phyloP scores from a whole-genome alignment of 2,797 vertebrate genomes.

The Pseudochromis fuscus region DNA sequence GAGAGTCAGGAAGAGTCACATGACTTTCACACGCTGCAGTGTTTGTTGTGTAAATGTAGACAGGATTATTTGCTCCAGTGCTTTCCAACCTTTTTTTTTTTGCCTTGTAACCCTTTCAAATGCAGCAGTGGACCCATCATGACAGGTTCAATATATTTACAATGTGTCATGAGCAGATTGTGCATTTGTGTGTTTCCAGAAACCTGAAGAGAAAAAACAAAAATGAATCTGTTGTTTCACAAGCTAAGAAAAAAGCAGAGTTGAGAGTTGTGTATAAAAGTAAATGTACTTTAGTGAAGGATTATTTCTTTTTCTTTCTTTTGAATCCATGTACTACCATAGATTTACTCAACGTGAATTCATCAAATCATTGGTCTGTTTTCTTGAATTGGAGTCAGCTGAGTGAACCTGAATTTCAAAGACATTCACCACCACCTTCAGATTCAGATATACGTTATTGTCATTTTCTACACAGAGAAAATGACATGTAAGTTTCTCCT shows the following conservation, averaged over 20 bases:
- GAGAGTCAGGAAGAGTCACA: slow-evolving; percentile 11
- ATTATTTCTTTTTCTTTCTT: not conserved
- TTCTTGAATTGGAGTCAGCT: not conserved
- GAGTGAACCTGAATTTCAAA: slow-evolving; percentile 9
- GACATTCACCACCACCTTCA: not conserved
- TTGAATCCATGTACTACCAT: not conserved
- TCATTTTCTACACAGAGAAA: no score
- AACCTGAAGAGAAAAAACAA: not conserved
- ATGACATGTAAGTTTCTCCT: no score
- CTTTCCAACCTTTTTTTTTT: not conserved
- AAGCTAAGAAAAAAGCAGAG: not conserved
- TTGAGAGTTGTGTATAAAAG: not conserved
- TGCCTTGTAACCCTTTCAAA: not conserved
- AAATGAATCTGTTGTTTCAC: not conserved
- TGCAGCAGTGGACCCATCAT: not conserved
- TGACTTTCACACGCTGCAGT: not conserved
- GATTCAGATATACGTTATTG: no score
- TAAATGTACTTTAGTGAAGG: not conserved
- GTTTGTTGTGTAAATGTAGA: not conserved
- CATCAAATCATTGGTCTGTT: not conserved
- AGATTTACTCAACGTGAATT: slow-evolving; percentile 17
- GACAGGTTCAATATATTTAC: not conserved
- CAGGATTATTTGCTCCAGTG: slow-evolving; percentile 3
- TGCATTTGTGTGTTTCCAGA: not conserved
- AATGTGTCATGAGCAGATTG: no score